These are phyloP conservation scores for Oenanthe oenanthe DNA, from an alignment of 2,113 vertebrate genomes.

Conservation along the genomic window DNA sequence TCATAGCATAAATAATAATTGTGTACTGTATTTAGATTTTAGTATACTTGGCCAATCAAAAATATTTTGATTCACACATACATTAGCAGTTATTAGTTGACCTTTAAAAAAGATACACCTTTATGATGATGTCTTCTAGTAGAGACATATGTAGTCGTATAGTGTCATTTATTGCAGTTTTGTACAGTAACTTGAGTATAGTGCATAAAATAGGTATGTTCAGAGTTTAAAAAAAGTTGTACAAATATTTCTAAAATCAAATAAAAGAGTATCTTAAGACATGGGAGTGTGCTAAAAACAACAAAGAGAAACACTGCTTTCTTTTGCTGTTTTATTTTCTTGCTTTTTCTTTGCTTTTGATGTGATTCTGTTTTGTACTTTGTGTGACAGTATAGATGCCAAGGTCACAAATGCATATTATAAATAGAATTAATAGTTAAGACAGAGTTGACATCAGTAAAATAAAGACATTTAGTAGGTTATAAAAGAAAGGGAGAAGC, in stretches of 20 bases:
- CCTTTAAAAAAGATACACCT: slow-evolving; percentile 74
- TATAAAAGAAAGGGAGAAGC: slow-evolving; percentile 53
- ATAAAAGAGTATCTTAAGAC: slow-evolving; percentile 72
- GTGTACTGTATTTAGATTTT: slow-evolving; percentile 67
- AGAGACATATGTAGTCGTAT: slow-evolving; percentile 79
- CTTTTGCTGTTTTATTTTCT: slow-evolving; percentile 65
- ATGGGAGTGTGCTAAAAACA: slow-evolving; percentile 69
- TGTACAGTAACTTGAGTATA: slow-evolving; percentile 83
- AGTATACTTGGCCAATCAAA: slow-evolving; percentile 63
- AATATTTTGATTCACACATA: slow-evolving; percentile 72
- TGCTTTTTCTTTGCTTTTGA: slow-evolving; percentile 70
- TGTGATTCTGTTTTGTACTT: slow-evolving; percentile 73
- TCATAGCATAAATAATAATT: slow-evolving; percentile 38
- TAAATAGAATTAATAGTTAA: slow-evolving; percentile 51
- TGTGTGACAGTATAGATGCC: slow-evolving; percentile 76
- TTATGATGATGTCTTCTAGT: slow-evolving; percentile 79
- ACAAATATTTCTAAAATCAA: slow-evolving; percentile 78
- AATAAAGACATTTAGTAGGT: slow-evolving; percentile 38
- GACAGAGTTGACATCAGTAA: slow-evolving; percentile 34
- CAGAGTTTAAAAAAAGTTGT: slow-evolving; percentile 67
- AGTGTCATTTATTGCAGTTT: slow-evolving; percentile 83
- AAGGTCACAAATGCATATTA: slow-evolving; percentile 76
- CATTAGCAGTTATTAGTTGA: slow-evolving; percentile 88
- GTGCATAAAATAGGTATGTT: slow-evolving; percentile 78
- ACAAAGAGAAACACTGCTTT: slow-evolving; percentile 60